These are phyloP conservation scores for Cephalotes varians DNA, from an alignment of 2,888 invertebrate species.

Conservation along the genomic window DNA sequence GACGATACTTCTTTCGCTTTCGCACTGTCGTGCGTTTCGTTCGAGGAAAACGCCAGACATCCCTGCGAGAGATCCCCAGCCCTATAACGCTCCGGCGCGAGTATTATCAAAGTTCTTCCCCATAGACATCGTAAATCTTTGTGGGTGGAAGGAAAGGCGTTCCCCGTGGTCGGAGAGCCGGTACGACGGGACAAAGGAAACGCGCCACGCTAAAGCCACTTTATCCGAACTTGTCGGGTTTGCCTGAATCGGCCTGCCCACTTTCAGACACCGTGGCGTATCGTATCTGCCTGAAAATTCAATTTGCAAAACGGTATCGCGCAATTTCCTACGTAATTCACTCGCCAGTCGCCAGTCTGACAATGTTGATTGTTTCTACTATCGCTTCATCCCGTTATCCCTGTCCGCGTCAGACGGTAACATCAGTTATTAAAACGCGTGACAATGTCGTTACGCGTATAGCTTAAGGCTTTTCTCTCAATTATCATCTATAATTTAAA, in stretches of 20 bases:
- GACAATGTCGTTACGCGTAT: neutral
- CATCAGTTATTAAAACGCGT: neutral
- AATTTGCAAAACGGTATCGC: slow-evolving; percentile 49
- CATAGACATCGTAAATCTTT: slow-evolving; percentile 72
- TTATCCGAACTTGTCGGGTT: slow-evolving; percentile 57
- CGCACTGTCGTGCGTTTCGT: slow-evolving; percentile 32
- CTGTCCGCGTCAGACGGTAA: neutral
- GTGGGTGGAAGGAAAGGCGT: slow-evolving; percentile 44
- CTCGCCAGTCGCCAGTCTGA: slow-evolving; percentile 16
- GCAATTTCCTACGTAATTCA: slow-evolving; percentile 37
- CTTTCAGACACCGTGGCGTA: slow-evolving; percentile 34
- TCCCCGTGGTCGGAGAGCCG: slow-evolving; percentile 51
- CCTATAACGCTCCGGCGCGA: slow-evolving; percentile 41
- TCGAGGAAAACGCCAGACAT: slow-evolving; percentile 39
- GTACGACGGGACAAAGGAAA: slow-evolving; percentile 59
- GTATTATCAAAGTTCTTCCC: slow-evolving; percentile 73
- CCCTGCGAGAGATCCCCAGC: slow-evolving; percentile 50
- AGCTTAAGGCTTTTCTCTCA: neutral
- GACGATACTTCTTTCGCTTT: slow-evolving; percentile 59
- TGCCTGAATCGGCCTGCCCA: slow-evolving; percentile 23
- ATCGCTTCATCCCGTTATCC: slow-evolving; percentile 23
- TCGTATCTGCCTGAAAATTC: slow-evolving; percentile 40
- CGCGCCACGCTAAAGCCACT: slow-evolving; percentile 64
- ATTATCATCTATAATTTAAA: neutral
- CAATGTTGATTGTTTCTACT: neutral